Evolutionary conservation across 2,113 vertebrate species (phyloP).

Genomic region (Chlamydotis undulata): DNA sequence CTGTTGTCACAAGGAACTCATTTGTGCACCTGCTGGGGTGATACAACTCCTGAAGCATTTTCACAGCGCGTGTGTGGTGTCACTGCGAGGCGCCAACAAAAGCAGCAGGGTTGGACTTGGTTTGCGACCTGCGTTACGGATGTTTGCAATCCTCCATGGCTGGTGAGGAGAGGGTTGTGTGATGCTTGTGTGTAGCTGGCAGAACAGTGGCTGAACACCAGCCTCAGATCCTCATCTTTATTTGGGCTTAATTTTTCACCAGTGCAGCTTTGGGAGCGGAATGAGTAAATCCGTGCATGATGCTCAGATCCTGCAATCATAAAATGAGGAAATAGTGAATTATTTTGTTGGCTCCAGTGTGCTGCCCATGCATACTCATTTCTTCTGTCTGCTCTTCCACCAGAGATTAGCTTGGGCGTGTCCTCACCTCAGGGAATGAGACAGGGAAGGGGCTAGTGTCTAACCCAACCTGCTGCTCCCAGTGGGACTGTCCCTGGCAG

Average conservation of each 20-base stretch:
- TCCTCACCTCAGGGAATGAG: neutral
- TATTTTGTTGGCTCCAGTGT: neutral
- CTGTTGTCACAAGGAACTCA: neutral
- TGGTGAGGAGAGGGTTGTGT: neutral
- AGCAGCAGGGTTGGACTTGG: neutral
- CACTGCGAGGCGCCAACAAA: neutral
- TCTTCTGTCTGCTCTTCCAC: neutral
- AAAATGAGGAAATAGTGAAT: neutral
- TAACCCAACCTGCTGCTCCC: neutral
- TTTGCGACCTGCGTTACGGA: accelerated
- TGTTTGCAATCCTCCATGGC: accelerated
- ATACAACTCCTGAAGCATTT: neutral
- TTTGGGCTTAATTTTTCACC: neutral
- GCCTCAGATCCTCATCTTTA: neutral
- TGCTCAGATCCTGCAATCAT: neutral
- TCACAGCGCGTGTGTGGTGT: neutral
- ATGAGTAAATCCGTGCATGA: accelerated
- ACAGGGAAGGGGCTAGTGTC: neutral
- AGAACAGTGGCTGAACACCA: neutral
- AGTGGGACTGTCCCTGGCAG: neutral
- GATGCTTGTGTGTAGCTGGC: neutral
- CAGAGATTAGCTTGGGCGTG: neutral
- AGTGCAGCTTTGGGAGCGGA: neutral
- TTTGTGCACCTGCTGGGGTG: neutral
- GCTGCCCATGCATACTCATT: neutral